Conservation (phyloP, 64 coral and sea anemone species). For the Anthopleura sola region DNA sequence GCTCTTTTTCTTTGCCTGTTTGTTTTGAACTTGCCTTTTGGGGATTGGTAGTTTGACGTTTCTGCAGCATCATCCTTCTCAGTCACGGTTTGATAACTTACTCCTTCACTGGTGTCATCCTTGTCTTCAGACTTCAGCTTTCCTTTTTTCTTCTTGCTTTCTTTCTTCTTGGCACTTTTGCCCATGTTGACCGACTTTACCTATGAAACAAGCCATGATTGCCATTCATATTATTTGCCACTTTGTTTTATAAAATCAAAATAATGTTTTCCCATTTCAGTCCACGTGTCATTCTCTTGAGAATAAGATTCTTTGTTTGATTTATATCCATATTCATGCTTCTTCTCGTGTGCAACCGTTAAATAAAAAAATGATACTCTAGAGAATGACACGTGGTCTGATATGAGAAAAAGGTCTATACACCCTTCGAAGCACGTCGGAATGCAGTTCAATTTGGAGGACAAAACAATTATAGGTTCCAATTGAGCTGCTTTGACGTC, state of each 20-base stretch:
- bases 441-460: too few species aligned
- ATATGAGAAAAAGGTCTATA: too few species aligned
- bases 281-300: too few species aligned
- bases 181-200: background rate
- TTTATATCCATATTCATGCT: too few species aligned
- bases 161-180: background rate
- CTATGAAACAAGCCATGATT: background rate
- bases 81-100: background rate
- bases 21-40: slow-evolving; percentile 7
- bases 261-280: too few species aligned
- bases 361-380: too few species aligned
- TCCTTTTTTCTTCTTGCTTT: background rate
- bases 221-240: background rate
- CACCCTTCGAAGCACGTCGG: too few species aligned
- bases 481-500: too few species aligned
- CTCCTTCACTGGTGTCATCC: background rate
- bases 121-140: background rate
- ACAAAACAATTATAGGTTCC: too few species aligned
- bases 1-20: background rate
- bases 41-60: background rate
- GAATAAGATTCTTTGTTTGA: too few species aligned
- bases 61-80: background rate
- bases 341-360: too few species aligned
- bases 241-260: background rate
- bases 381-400: too few species aligned